Evolutionary conservation across 1,140 invertebrate species (phyloP).

Genomic region (Drosophila orena): DNA sequence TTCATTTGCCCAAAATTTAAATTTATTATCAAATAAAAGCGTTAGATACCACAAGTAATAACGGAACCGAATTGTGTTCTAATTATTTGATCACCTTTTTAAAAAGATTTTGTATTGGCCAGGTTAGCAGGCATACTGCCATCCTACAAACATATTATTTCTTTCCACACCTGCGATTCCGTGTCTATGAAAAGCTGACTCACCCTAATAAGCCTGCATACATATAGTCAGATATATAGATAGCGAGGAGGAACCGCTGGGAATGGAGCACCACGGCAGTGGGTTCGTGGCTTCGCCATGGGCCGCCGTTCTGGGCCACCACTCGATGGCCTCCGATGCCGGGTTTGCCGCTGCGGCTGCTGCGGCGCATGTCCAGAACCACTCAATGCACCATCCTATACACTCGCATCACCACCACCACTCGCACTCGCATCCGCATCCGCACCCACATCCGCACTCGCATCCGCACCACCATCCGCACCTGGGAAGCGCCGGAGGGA

Average conservation of each 20-base stretch:
- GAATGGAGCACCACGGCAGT: slow-evolving; percentile 88
- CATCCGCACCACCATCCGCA: slow-evolving; percentile 73
- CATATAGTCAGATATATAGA: slow-evolving; percentile 32
- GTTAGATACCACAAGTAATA: no score
- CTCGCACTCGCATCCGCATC: slow-evolving; percentile 71
- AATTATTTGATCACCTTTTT: not conserved
- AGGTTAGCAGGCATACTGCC: not conserved
- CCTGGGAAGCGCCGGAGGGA: slow-evolving; percentile 84
- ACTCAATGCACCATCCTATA: slow-evolving; percentile 74
- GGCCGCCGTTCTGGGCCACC: slow-evolving; percentile 89
- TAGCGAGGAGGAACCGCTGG: slow-evolving; percentile 41
- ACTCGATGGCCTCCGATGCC: slow-evolving; percentile 85
- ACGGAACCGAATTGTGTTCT: no score
- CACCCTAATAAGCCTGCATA: slow-evolving; percentile 17
- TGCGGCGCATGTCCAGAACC: slow-evolving; percentile 83
- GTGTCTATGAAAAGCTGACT: not conserved
- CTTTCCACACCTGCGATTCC: not conserved
- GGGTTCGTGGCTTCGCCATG: slow-evolving; percentile 89
- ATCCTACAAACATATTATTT: not conserved
- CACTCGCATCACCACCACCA: slow-evolving; percentile 83
- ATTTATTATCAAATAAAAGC: no score
- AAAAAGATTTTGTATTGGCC: not conserved
- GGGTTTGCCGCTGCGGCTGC: slow-evolving; percentile 85
- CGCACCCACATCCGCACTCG: slow-evolving; percentile 82
- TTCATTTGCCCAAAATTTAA: no score